These are phyloP conservation scores for Trimorus sp. DNA, from an alignment of 2,888 invertebrate genomes.

Conservation along the genomic window DNA sequence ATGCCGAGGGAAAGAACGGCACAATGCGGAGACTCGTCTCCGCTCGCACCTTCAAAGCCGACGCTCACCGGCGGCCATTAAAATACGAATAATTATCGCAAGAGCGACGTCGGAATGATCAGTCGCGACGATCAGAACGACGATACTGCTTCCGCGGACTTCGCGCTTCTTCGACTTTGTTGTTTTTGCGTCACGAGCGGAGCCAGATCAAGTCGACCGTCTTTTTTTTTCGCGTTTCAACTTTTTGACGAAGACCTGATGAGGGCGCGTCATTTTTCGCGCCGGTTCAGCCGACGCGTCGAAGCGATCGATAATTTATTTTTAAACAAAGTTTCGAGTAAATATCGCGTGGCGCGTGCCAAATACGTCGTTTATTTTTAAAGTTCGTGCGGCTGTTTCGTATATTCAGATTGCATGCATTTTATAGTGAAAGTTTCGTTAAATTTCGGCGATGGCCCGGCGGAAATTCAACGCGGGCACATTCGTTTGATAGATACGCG, in stretches of 20 bases:
- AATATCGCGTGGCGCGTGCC: slow-evolving; percentile 11
- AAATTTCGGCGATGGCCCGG: not conserved
- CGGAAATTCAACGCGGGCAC: slow-evolving; percentile 3
- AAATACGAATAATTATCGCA: slow-evolving; percentile 82
- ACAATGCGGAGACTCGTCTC: slow-evolving; percentile 70
- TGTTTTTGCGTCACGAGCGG: slow-evolving; percentile 1
- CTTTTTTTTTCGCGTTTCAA: slow-evolving; percentile 25
- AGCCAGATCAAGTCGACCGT: not conserved
- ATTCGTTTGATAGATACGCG: slow-evolving; percentile 16
- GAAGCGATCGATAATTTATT: slow-evolving; percentile 42
- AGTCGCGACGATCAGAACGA: slow-evolving; percentile 75
- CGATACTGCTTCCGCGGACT: no score
- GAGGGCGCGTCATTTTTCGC: no score
- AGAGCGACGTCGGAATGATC: slow-evolving; percentile 80
- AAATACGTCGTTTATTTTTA: slow-evolving; percentile 37
- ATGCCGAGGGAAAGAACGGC: slow-evolving; percentile 39
- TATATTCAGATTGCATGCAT: slow-evolving; percentile 2
- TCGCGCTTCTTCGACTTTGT: slow-evolving; percentile 11
- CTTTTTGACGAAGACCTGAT: slow-evolving; percentile 26
- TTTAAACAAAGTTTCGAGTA: slow-evolving; percentile 34
- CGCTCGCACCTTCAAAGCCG: slow-evolving; percentile 77
- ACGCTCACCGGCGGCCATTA: slow-evolving; percentile 78
- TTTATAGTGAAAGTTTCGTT: slow-evolving; percentile 28
- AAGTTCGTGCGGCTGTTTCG: slow-evolving; percentile 5
- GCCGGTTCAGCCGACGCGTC: no score